These are phyloP conservation scores for Azemiops feae DNA, from an alignment of 2,113 vertebrate genomes.

Conservation along the genomic window DNA sequence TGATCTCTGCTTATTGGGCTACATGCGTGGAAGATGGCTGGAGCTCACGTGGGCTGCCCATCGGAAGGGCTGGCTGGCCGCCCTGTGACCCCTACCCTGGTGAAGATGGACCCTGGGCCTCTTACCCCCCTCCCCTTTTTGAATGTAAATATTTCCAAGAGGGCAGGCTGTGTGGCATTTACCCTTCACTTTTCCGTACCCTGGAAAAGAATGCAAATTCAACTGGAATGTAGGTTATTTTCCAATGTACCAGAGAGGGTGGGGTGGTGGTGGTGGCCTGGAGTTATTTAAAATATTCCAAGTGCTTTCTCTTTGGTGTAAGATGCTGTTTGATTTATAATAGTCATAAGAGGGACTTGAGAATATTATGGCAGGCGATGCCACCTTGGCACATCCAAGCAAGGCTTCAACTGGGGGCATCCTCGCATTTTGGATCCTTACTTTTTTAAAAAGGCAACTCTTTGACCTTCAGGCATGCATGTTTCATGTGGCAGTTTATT, in stretches of 20 bases:
- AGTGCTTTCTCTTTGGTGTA: not conserved
- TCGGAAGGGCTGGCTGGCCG: not conserved
- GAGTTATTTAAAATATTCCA: constrained; percentile 15
- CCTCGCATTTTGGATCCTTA: not conserved
- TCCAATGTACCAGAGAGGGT: not conserved
- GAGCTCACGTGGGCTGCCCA: not conserved
- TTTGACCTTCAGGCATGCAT: not conserved
- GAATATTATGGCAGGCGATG: not conserved
- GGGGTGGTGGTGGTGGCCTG: not conserved
- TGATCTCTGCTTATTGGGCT: not conserved
- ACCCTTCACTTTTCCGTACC: not conserved
- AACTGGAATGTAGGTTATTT: not conserved
- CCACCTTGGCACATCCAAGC: not conserved
- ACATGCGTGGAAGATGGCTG: not conserved
- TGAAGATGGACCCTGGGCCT: not conserved
- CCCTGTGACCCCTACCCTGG: not conserved
- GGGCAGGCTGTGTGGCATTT: not conserved
- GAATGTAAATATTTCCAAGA: not conserved
- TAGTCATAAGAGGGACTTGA: not conserved
- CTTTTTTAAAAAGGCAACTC: not conserved
- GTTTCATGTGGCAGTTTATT: too few relatives aligned
- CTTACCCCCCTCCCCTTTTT: not conserved
- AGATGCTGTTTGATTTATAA: not conserved
- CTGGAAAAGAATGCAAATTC: constrained; percentile 1
- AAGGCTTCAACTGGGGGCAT: not conserved